Base-by-base conservation (phyloP, 2,888 invertebrate species). In the Adelphocoris suturalis region DNA sequence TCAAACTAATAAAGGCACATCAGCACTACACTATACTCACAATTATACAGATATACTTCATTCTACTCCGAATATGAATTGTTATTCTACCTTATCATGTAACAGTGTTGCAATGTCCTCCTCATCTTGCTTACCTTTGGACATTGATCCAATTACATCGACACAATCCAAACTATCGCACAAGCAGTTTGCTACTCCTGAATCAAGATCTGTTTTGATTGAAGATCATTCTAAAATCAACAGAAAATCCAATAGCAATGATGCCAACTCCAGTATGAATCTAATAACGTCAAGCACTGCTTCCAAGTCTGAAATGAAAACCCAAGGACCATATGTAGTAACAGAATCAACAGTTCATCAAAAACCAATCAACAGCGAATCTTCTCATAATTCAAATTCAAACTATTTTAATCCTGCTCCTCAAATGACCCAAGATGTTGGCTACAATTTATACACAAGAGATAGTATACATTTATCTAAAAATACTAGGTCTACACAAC, bases 251-350 rank as follows among this genome's bases (percentile, higher is more conserved):
- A 23, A n/a, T 47, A 23, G 28, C 37, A 48, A 28, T 48, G 48
- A 76, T 16, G 78, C n/a, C 0, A 78, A 80, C 52, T 88, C 78
- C 37, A 88, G 78, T 55, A 78, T 88, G 88, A 88, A 88, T 28
- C 48, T 88, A 13, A 88, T 88, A 48, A 80, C 88, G 27, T 88
- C 88, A 78, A 76, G 28, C 27, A 14, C 28, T 4, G 28, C 28
- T 14, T 80, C 86, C 28, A 78, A 78, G 37, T 47, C 82, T 12
- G 82, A 82, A 14, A 47, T 82, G 19, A 82, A 82, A 52, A 27
- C 52, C 19, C 82, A 47, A 9, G 13, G 14, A 3, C 78, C n/a
- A 46, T 46, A 19, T 19, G 0, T 46, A 14, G 12, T n/a, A 28
- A 14, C 28, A 19, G 37, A 46, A 9, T 7, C 37, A 9, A 78